A percentile compares a stretch with the other conserved stretches of the same genome.
Evolutionary conservation across 1,140 invertebrate species (phyloP).

Genomic region (Vollenhovia emeryi): DNA sequence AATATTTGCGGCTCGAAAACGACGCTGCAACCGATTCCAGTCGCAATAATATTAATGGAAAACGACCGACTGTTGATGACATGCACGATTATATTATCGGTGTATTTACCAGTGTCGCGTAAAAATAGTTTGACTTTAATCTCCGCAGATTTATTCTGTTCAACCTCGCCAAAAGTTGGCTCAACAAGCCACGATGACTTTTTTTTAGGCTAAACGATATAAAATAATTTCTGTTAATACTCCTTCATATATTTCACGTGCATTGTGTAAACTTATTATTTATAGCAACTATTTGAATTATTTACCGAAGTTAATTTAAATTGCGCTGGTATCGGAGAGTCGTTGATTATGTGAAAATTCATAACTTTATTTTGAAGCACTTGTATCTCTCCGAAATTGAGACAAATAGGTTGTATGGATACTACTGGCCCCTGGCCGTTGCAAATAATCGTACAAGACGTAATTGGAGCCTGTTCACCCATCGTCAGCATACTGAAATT

Average conservation of each 20-base stretch:
- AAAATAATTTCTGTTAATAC: background rate
- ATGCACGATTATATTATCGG: constrained; percentile 74
- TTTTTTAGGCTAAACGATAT: constrained; percentile 59
- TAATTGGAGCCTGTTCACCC: constrained; percentile 62
- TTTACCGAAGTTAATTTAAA: constrained; percentile 77
- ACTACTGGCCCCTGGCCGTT: constrained; percentile 83
- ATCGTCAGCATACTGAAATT: constrained; percentile 74
- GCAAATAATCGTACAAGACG: constrained; percentile 77
- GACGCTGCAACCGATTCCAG: constrained; percentile 81
- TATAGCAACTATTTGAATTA: background rate
- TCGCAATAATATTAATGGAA: constrained; percentile 69
- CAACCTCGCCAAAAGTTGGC: constrained; percentile 65
- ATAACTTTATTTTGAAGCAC: constrained; percentile 75
- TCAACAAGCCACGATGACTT: constrained; percentile 66
- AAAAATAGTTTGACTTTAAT: constrained; percentile 76
- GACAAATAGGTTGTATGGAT: constrained; percentile 73
- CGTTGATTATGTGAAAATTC: constrained; percentile 79
- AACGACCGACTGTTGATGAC: constrained; percentile 74
- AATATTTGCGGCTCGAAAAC: constrained; percentile 80
- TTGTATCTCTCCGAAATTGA: constrained; percentile 80
- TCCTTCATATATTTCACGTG: background rate
- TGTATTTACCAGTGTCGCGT: constrained; percentile 76
- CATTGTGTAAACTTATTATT: background rate
- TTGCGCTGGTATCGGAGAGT: constrained; percentile 83
- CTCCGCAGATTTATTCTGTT: constrained; percentile 65